Conservation (phyloP, 2,113 vertebrate species). For the Ginglymostoma cirratum region DNA sequence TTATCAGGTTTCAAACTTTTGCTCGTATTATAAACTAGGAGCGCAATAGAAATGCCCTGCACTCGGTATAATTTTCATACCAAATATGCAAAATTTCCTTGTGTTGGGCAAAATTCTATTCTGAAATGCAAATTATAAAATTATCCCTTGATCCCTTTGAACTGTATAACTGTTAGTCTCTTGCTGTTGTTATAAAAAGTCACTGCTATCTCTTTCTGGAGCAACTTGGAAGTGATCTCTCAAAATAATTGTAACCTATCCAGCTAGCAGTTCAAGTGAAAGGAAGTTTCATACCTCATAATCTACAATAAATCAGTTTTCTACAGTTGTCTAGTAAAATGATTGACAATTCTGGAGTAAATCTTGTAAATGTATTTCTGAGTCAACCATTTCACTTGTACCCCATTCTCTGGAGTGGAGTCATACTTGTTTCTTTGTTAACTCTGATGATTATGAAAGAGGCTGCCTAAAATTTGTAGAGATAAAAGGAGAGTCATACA, state of each 20-base stretch:
- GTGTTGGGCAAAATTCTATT: background rate
- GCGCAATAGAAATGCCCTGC: too few relatives aligned
- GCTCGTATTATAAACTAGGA: background rate
- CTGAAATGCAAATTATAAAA: background rate
- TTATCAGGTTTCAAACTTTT: background rate
- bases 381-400: background rate
- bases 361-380: background rate
- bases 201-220: background rate
- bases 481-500: background rate
- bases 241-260: background rate
- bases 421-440: background rate
- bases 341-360: background rate
- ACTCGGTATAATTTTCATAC: background rate
- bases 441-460: background rate
- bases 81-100: background rate
- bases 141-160: background rate
- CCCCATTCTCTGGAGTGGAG: background rate
- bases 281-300: background rate
- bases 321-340: background rate
- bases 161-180: background rate
- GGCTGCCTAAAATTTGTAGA: background rate
- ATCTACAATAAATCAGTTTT: background rate
- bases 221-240: background rate
- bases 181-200: background rate
- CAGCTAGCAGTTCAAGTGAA: background rate